phyloP scores from a whole-genome alignment of 1,140 invertebrate species.

The Diabrotica undecimpunctata region DNA sequence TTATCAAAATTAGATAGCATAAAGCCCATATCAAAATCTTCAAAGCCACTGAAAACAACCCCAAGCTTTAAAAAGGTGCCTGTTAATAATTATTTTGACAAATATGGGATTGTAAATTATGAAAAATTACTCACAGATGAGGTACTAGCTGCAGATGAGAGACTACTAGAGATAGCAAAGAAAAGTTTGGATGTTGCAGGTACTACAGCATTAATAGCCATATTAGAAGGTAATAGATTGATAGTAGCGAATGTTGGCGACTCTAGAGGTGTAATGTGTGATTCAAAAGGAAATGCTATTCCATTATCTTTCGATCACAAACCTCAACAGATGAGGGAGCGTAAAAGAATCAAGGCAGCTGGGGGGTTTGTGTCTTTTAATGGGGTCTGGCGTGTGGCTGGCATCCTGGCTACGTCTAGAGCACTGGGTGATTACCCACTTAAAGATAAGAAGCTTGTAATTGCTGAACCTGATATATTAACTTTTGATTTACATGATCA shows the following conservation, averaged over 20 bases:
- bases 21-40: slow-evolving; percentile 62
- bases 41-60: slow-evolving; percentile 29
- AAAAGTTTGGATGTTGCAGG: slow-evolving; percentile 83
- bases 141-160: slow-evolving; percentile 74
- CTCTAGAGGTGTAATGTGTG: slow-evolving; percentile 92
- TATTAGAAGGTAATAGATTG: slow-evolving; percentile 75
- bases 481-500: slow-evolving; percentile 86
- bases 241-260: slow-evolving; percentile 96
- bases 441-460: slow-evolving; percentile 90
- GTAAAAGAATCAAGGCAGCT: slow-evolving; percentile 83
- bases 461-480: slow-evolving; percentile 91
- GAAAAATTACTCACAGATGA: slow-evolving; percentile 79
- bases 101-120: slow-evolving; percentile 72
- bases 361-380: slow-evolving; percentile 92
- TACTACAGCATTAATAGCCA: slow-evolving; percentile 87
- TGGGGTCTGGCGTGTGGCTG: slow-evolving; percentile 94
- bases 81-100: slow-evolving; percentile 50
- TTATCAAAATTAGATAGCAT: slow-evolving; percentile 63
- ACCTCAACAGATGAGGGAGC: slow-evolving; percentile 84
- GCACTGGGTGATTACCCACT: slow-evolving; percentile 93
- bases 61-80: slow-evolving; percentile 39
- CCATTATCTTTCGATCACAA: slow-evolving; percentile 95
- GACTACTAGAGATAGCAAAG: slow-evolving; percentile 76
- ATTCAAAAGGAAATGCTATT: slow-evolving; percentile 81
- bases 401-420: slow-evolving; percentile 90